These are phyloP conservation scores for Lamellibrachia satsuma DNA, from an alignment of 2,888 invertebrate species.

Conservation along the genomic window DNA sequence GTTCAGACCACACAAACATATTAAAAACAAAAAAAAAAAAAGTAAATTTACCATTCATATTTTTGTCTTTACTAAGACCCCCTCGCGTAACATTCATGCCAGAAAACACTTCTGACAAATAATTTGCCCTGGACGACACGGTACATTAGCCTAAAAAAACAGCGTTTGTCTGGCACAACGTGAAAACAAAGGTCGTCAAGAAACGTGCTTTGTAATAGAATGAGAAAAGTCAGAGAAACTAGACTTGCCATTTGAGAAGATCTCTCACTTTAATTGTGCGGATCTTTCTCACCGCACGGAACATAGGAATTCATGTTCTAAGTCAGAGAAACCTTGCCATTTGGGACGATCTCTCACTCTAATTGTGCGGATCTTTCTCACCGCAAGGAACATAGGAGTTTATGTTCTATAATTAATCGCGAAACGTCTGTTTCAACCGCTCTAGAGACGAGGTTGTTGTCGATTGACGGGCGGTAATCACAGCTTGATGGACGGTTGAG, in stretches of 20 bases:
- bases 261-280: neutral
- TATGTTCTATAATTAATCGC: constrained; percentile 13
- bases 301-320: neutral
- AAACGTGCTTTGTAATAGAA: neutral
- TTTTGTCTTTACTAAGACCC: no score
- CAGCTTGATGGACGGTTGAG: neutral
- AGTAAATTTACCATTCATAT: no score
- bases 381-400: neutral
- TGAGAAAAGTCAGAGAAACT: neutral
- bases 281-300: neutral
- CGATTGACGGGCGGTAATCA: neutral
- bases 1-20: no score
- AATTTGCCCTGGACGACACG: no score
- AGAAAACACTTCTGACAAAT: no score
- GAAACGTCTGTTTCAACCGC: neutral
- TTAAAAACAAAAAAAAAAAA: no score
- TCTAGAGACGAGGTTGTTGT: neutral
- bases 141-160: neutral
- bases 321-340: neutral
- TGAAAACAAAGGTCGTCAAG: neutral
- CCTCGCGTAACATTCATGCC: no score
- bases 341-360: neutral
- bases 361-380: neutral
- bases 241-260: neutral
- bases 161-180: neutral